phyloP scores from a whole-genome alignment of 2,113 vertebrate species.

The Ptilorrhoa leucosticta region DNA sequence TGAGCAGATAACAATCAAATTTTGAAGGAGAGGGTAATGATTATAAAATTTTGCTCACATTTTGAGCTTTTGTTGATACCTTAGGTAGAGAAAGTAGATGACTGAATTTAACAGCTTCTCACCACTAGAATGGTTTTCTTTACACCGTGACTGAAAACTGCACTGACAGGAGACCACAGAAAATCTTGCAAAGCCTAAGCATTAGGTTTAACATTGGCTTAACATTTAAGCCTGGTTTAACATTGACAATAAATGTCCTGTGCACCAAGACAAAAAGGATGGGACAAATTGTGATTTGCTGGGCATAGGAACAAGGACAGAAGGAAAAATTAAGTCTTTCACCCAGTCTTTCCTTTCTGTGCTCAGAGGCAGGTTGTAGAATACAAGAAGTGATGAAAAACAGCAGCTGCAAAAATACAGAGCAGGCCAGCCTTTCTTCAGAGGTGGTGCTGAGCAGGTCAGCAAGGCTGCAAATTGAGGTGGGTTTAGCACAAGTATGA shows the following conservation, averaged over 20 bases:
- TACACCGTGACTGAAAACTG: not conserved
- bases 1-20: not conserved
- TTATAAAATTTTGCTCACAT: not conserved
- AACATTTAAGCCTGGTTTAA: not conserved
- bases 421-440: not conserved
- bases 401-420: not conserved
- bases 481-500: not conserved
- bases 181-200: not conserved
- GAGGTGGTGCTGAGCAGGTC: not conserved
- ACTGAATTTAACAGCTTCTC: not conserved
- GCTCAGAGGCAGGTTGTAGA: not conserved
- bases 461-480: not conserved
- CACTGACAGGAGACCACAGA: not conserved
- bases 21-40: not conserved
- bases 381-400: not conserved
- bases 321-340: not conserved
- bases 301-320: not conserved
- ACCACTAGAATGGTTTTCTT: not conserved
- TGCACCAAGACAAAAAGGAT: not conserved
- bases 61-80: not conserved
- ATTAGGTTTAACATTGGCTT: not conserved
- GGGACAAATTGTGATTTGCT: not conserved
- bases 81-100: not conserved
- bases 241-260: not conserved
- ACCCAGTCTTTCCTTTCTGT: not conserved